Percentiles rank a stretch among this genome's conserved stretches.
Conservation (phyloP, 2,113 vertebrate species). For the Aplodontia rufa region DNA sequence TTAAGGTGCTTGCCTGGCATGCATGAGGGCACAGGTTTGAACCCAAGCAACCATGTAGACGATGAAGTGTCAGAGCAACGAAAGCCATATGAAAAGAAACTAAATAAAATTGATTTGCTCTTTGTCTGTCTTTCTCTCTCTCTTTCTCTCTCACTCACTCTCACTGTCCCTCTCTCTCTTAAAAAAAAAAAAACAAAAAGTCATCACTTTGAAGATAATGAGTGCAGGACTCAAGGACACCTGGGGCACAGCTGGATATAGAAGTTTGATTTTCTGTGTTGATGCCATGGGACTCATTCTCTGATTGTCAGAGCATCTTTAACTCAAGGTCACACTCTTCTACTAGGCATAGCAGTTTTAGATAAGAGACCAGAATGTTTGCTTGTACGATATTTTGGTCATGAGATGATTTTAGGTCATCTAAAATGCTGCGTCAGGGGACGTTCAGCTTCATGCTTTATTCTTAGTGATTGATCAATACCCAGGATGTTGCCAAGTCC, state of each 20-base stretch:
- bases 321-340: constrained; percentile 15
- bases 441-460: background rate
- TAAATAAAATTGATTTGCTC: too few relatives aligned
- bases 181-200: too few relatives aligned
- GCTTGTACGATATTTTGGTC: background rate
- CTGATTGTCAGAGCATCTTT: background rate
- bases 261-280: background rate
- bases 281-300: background rate
- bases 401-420: background rate
- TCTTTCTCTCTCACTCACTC: too few relatives aligned
- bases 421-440: background rate
- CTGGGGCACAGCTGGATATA: background rate
- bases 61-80: too few relatives aligned
- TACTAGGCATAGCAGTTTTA: background rate
- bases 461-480: background rate
- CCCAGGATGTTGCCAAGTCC: background rate
- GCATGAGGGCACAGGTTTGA: too few relatives aligned
- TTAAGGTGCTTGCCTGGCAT: too few relatives aligned
- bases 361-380: background rate
- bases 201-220: background rate
- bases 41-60: too few relatives aligned
- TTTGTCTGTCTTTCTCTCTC: too few relatives aligned
- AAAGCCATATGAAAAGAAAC: too few relatives aligned
- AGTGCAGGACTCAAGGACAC: background rate
- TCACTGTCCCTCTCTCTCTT: too few relatives aligned